Evolutionary conservation across 2,113 vertebrate species (phyloP).

Genomic region (Acanthisitta chloris): DNA sequence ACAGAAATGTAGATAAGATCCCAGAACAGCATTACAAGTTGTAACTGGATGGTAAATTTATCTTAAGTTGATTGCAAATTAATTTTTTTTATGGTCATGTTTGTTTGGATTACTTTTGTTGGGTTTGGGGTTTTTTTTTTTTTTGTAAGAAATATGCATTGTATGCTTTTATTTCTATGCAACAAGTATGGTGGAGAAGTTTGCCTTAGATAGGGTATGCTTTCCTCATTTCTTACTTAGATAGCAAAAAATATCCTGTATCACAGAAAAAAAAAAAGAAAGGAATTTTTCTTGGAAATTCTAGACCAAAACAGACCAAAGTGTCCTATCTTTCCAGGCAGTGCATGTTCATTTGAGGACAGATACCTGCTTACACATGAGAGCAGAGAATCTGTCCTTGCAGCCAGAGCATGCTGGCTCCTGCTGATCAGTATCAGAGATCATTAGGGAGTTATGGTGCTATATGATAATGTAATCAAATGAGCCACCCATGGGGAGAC

Average conservation of each 20-base stretch:
- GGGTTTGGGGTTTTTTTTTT: not conserved
- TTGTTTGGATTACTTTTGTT: not conserved
- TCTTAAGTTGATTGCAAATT: not conserved
- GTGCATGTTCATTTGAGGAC: not conserved
- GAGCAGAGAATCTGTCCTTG: not conserved
- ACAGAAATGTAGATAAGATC: not conserved
- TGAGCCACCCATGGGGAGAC: not conserved
- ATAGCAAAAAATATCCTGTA: not conserved
- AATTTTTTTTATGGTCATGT: not conserved
- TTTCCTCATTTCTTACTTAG: not conserved
- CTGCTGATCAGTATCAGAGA: not conserved
- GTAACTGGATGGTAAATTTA: not conserved
- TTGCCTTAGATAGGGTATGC: not conserved
- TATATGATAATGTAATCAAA: constrained; percentile 6
- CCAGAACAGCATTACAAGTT: not conserved
- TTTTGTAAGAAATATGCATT: not conserved
- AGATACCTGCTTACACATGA: not conserved
- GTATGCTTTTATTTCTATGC: not conserved
- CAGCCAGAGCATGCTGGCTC: not conserved
- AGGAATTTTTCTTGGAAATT: not conserved
- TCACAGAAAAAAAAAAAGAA: not conserved
- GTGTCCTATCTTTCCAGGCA: not conserved
- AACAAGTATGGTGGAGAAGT: not conserved
- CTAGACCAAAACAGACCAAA: not conserved
- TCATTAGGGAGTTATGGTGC: not conserved